These are phyloP conservation scores for Fregata magnificens DNA, from an alignment of 2,113 vertebrate species.

Conservation along the genomic window DNA sequence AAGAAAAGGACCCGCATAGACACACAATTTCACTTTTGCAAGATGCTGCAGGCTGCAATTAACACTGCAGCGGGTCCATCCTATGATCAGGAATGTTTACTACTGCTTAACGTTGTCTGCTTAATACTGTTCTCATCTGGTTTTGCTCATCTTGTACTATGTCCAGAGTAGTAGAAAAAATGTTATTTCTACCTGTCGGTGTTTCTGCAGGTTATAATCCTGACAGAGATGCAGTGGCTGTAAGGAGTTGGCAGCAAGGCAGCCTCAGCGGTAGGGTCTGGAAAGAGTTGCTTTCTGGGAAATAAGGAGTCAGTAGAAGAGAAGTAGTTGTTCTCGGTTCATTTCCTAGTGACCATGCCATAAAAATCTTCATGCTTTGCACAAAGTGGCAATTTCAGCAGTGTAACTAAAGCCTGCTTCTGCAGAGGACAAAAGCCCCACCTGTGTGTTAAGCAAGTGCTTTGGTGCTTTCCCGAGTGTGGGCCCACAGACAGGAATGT, in stretches of 20 bases:
- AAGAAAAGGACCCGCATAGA: neutral
- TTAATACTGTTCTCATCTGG: neutral
- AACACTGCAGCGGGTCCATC: neutral
- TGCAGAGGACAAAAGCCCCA: neutral
- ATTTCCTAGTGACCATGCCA: neutral
- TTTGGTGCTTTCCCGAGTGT: neutral
- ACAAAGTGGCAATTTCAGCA: neutral
- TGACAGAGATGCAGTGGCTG: neutral
- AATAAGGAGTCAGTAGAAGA: neutral
- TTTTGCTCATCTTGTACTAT: neutral
- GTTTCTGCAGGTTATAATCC: neutral
- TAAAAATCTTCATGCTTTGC: neutral
- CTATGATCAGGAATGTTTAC: neutral
- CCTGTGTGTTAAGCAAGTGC: neutral
- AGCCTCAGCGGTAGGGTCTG: neutral
- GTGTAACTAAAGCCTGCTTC: neutral
- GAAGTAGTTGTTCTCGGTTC: neutral
- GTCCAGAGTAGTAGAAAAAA: neutral
- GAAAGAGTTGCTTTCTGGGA: neutral
- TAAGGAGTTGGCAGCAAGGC: neutral
- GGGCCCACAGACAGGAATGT: neutral
- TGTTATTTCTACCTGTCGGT: neutral
- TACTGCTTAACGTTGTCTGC: neutral
- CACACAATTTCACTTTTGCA: neutral
- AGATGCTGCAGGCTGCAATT: neutral